These are phyloP conservation scores for Germaria angustata DNA, from an alignment of 2,888 invertebrate species.

Conservation along the genomic window DNA sequence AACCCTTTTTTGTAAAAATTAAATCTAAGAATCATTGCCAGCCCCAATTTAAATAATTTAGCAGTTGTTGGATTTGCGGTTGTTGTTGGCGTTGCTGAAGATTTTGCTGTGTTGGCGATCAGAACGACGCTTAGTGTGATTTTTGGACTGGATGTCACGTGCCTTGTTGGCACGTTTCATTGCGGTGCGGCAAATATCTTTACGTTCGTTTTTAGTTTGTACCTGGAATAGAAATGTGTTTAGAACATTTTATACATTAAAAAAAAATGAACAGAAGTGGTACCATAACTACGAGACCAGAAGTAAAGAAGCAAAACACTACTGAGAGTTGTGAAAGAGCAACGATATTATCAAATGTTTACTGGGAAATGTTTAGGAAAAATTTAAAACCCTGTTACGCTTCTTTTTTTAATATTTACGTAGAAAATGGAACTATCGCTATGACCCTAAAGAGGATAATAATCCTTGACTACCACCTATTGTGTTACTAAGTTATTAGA, in stretches of 20 bases:
- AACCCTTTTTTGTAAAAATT: neutral
- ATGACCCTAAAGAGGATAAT: no score
- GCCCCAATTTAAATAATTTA: slow-evolving; percentile 40
- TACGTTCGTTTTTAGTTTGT: slow-evolving; percentile 80
- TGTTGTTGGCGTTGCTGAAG: slow-evolving; percentile 83
- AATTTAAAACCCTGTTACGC: no score
- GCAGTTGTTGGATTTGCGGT: slow-evolving; percentile 82
- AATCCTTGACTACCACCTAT: no score
- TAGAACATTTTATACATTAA: neutral
- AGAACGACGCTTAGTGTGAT: slow-evolving; percentile 81
- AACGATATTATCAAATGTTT: no score
- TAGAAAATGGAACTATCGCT: no score
- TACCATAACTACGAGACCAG: neutral
- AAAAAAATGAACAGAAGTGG: neutral
- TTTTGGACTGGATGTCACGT: slow-evolving; percentile 81
- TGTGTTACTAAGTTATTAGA: no score
- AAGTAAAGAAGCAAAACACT: no score
- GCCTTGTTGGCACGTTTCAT: slow-evolving; percentile 82
- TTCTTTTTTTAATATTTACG: no score
- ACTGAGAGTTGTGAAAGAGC: no score
- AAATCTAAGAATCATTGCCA: neutral
- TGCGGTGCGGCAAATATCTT: slow-evolving; percentile 81
- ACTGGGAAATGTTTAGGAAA: no score
- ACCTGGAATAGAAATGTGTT: slow-evolving; percentile 69
- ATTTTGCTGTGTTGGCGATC: slow-evolving; percentile 81